Conservation (phyloP, 2,888 invertebrate genomes). For the Drosophila antonietae region DNA sequence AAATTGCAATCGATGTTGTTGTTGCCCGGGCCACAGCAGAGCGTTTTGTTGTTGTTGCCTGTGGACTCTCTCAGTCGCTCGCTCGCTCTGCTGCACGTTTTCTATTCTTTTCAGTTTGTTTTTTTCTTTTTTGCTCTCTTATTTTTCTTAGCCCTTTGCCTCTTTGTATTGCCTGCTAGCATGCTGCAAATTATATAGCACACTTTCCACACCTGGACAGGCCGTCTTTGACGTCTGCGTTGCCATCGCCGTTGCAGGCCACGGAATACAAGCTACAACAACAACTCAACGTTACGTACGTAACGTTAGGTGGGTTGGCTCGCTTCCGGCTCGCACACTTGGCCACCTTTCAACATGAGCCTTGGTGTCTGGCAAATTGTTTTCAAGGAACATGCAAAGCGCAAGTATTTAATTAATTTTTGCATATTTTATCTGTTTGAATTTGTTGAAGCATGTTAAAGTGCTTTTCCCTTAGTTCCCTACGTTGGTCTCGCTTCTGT, state of each 20-base stretch:
- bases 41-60: conserved; percentile 39
- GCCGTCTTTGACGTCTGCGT: conserved; percentile 70
- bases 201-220: conserved; percentile 81
- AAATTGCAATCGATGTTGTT: conserved; percentile 82
- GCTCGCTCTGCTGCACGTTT: conserved; percentile 55
- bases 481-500: neutral
- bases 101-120: conserved; percentile 45
- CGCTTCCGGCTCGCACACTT: conserved; percentile 66
- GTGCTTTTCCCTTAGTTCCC: conserved; percentile 34
- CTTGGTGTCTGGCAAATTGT: conserved; percentile 82
- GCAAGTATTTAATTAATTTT: conserved; percentile 81
- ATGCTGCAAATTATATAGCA: conserved; percentile 80
- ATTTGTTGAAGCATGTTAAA: conserved; percentile 80
- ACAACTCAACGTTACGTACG: conserved; percentile 62
- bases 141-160: neutral
- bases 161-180: conserved; percentile 62
- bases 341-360: conserved; percentile 80
- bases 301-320: conserved; percentile 42
- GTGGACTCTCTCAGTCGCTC: conserved; percentile 17
- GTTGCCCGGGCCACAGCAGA: conserved; percentile 13
- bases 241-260: conserved; percentile 53
- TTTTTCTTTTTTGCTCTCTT: neutral
- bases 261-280: conserved; percentile 59
- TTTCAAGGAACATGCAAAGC: conserved; percentile 81
- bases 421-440: conserved; percentile 82